phyloP scores from a whole-genome alignment of 2,888 invertebrate genomes.

The Epiblema foenella region DNA sequence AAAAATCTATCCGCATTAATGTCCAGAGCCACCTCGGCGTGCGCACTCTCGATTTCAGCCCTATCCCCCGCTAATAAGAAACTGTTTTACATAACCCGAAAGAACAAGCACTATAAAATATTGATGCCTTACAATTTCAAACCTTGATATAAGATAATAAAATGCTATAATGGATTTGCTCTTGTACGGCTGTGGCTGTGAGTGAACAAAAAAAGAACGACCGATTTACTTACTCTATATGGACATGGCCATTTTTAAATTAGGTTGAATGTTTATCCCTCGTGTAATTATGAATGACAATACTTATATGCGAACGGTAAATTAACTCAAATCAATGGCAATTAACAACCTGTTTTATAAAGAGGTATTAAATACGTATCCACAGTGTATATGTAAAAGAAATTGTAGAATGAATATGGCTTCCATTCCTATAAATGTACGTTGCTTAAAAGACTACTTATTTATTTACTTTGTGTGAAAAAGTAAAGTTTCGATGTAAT shows the following conservation, averaged over 20 bases:
- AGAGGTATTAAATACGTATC: background rate
- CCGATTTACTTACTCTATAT: constrained; percentile 61
- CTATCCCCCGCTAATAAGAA: constrained; percentile 58
- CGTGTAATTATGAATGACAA: constrained; percentile 35
- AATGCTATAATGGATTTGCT: constrained; percentile 77
- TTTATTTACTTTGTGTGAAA: too few relatives aligned
- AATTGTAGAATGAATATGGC: too few relatives aligned
- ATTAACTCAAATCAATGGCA: background rate
- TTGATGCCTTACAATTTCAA: constrained; percentile 68
- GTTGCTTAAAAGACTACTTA: too few relatives aligned
- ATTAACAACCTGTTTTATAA: constrained; percentile 1
- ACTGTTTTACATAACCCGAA: constrained; percentile 56
- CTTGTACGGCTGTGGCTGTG: constrained; percentile 67
- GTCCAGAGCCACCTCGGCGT: constrained; percentile 61
- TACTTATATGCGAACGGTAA: background rate
- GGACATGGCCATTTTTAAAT: constrained; percentile 55
- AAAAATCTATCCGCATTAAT: constrained; percentile 72
- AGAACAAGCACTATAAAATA: constrained; percentile 49
- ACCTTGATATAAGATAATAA: constrained; percentile 79
- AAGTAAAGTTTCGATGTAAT: background rate
- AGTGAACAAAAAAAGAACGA: constrained; percentile 61
- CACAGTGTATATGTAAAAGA: background rate
- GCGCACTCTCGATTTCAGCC: constrained; percentile 60
- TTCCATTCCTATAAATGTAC: too few relatives aligned
- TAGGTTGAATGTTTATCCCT: constrained; percentile 36